Evolutionary conservation across 2,797 vertebrate species (phyloP), one percentile per base, ranked within the genome.

Genomic region (Girardinus metallicus): DNA sequence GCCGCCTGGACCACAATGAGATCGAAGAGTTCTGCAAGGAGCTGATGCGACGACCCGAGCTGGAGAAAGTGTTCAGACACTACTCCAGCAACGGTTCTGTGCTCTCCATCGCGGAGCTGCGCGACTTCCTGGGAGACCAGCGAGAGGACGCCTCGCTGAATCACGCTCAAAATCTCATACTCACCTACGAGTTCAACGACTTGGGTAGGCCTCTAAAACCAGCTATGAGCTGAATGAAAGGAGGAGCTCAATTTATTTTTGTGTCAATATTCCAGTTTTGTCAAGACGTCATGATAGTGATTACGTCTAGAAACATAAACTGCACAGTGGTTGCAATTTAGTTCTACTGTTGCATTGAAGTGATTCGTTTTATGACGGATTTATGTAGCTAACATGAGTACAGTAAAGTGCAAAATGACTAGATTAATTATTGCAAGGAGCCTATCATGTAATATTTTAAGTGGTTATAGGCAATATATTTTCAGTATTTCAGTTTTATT

Each of bases 21-120:
- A 97, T 98, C 0, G 98, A 99, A 89, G 97, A 97, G 91, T 99
- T 99, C 86, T 98, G 98, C 88, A 95, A 96, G 62, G 96, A 95
- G 91, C 94, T 99, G 88, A 94, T 99, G 96, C 96, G 95, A 3
- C 95, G 98, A 16, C 97, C 97, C 0, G 98, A 99, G 95, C 84
- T 99, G 90, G 97, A 99, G 74, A 92, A 95, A 0, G 95, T 99
- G 8, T 99, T 99, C 8, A 90, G 93, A 31, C 94, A 64, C n/a
- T 98, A 97, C 88, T 99, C 97, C 0, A 96, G 97, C 0, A 97
- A 97, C 60, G 97, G 97, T 36, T 94, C 53, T 0, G 96, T 97
- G n/a, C 95, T 99, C 44, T 96, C 97, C 0, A 95, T 95, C 0
- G 91, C 96, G 0, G 98, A 99, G 93, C 96, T 99, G 87, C 93